Base-by-base conservation (phyloP, 53 echinoderm and acorn worm genomes). In the Holothuria scabra region DNA sequence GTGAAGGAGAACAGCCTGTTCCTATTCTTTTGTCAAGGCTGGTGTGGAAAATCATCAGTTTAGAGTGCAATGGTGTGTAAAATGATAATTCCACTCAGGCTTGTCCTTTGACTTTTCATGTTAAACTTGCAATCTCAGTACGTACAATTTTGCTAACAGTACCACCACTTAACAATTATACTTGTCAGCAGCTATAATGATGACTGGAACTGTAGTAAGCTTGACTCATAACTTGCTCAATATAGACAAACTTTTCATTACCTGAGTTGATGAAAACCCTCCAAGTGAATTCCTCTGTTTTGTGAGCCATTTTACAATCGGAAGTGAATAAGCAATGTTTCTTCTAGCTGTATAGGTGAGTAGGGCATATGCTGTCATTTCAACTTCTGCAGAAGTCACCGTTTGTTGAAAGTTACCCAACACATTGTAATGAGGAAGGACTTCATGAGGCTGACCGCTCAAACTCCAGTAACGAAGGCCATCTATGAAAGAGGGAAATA, bases 221-320 rank as follows among this genome's bases (percentile, higher is more conserved):
- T 48, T 44, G 10, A 44, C 44, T 12, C 48, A 63, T 28, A 16
- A 63, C 10, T 1, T 28, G 1, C 12, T 63, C n/a, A 31, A 14
- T 24, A 1, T 16, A 28, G 8, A 13, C 6, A 35, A 41, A 12
- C 11, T 26, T 6, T 41, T 34, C 37, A 56, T 33, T 82, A 95
- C 99, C 93, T 99, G 99, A 13, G 95, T 99, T 44, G 95, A 95
- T 37, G 94, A 91, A 75, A 99, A 99, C n/a, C 99, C 99, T 23
- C 99, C 99, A 56, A 95, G 81, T 1, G 99, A 91, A 35, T 99
- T 99, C 79, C 99, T 89, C 83, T 99, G 95, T 66, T 89, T 92
- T 5, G 99, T 93, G n/a, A 99, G 88, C 99, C 99, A 99, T 79
- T 99, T 99, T 46, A 99, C 99, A 24, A 99, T 92, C 1, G 95